phyloP scores from a whole-genome alignment of 2,113 vertebrate genomes.

The Mesoclemmys tuberculata region DNA sequence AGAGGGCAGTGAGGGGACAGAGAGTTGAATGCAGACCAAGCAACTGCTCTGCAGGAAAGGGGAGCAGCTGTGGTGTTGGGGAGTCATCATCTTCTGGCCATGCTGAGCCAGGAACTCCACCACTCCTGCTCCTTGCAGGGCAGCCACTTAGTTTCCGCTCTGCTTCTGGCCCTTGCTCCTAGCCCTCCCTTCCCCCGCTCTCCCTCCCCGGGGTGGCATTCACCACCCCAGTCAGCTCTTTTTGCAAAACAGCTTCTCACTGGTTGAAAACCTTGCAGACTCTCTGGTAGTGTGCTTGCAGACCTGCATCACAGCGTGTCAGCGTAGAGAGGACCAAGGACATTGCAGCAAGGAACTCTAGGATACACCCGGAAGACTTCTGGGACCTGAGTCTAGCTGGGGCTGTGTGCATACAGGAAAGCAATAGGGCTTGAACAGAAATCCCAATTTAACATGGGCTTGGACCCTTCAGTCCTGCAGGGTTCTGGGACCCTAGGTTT shows the following conservation, averaged over 20 bases:
- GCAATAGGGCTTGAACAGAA: too few species aligned
- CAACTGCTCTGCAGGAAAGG: too few species aligned
- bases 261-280: background rate
- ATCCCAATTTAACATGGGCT: background rate
- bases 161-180: background rate
- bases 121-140: too few species aligned
- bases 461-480: too few species aligned
- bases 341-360: background rate
- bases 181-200: too few species aligned
- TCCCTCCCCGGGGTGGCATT: background rate
- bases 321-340: background rate
- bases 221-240: background rate
- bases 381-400: background rate
- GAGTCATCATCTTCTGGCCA: too few species aligned
- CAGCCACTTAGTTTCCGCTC: background rate
- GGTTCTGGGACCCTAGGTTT: background rate
- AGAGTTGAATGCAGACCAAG: too few species aligned
- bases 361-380: background rate
- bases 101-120: too few species aligned
- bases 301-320: background rate
- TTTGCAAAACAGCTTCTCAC: background rate
- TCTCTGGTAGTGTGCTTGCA: background rate
- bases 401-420: background rate
- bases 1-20: too few species aligned
- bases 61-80: too few species aligned